Base-by-base conservation (phyloP, 2,113 vertebrate genomes). In the Cettia cetti region DNA sequence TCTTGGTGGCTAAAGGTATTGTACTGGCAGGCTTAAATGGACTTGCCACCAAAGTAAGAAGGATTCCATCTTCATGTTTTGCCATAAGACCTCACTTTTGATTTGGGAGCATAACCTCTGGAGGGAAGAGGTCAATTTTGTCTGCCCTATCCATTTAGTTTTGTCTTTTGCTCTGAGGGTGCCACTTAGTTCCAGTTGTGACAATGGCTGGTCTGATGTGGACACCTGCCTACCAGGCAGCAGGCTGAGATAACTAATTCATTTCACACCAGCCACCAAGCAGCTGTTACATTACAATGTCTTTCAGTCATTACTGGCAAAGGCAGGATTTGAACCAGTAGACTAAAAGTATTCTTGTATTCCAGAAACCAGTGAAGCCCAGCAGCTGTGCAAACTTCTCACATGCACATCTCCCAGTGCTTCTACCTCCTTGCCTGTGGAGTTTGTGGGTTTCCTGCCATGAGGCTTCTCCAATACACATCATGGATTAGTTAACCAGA, bases 231-330 rank as follows among this genome's bases (percentile, higher is more conserved):
- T 49, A 14, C 16, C 52, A 57, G 82, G 64, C 94, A 91, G 84
- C 70, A 75, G 89, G 49, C 91, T 86, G 93, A 96, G 93, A 84
- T 68, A 81, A 76, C 79, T 9, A 85, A 94, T 92, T 92, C 85
- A 91, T 96, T 96, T 96, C 90, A 93, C 94, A 89, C 88, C 1
- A 16, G 44, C 82, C 93, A 91, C 86, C 82, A 47, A 80, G 84
- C 90, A 97, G 92, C 95, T 96, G 91, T 83, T 92, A 27, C 84
- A 69, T 80, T 96, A 86, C 91, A 88, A 79, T 90, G 76, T 90
- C 85, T 78, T 90, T 86, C 85, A 90, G 94, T 97, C 90, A 93
- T 92, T 42, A 22, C 72, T 89, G 80, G 64, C 78, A 77, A 66
- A 63, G 50, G 66, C 84, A 82, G 94, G 63, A 80, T 95, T 93